phyloP scores from a whole-genome alignment of 2,888 invertebrate genomes.

The Drosophila engyochracea region DNA sequence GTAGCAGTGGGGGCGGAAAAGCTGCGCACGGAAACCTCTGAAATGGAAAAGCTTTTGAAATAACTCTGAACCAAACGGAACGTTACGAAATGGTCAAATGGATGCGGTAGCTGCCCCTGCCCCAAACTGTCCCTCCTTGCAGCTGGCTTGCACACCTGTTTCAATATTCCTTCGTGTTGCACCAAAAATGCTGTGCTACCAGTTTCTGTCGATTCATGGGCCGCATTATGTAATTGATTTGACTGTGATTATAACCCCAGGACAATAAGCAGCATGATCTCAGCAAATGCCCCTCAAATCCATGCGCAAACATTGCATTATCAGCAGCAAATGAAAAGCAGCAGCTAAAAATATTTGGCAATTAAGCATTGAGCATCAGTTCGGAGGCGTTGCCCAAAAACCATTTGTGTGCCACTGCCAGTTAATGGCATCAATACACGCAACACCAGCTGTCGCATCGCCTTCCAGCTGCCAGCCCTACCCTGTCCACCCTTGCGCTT shows the following conservation, averaged over 20 bases:
- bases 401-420: conserved; percentile 54
- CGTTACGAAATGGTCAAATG: conserved; percentile 34
- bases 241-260: conserved; percentile 57
- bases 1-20: conserved; percentile 33
- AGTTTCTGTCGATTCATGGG: conserved; percentile 24
- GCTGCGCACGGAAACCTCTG: conserved; percentile 37
- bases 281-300: conserved; percentile 51
- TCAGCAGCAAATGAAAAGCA: conserved; percentile 21
- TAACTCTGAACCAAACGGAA: conserved; percentile 28
- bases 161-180: conserved; percentile 20
- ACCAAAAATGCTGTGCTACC: neutral
- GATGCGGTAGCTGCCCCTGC: neutral
- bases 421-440: conserved; percentile 71
- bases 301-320: conserved; percentile 68
- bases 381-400: conserved; percentile 18
- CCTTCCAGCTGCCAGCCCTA: conserved; percentile 42
- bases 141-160: conserved; percentile 52
- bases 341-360: conserved; percentile 51
- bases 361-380: conserved; percentile 65
- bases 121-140: neutral
- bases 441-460: conserved; percentile 65
- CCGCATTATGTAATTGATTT: conserved; percentile 68
- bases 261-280: conserved; percentile 62
- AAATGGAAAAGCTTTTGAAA: conserved; percentile 51
- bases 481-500: conserved; percentile 4